phyloP scores from a whole-genome alignment of 2,113 vertebrate genomes.

The Oreotragus oreotragus region DNA sequence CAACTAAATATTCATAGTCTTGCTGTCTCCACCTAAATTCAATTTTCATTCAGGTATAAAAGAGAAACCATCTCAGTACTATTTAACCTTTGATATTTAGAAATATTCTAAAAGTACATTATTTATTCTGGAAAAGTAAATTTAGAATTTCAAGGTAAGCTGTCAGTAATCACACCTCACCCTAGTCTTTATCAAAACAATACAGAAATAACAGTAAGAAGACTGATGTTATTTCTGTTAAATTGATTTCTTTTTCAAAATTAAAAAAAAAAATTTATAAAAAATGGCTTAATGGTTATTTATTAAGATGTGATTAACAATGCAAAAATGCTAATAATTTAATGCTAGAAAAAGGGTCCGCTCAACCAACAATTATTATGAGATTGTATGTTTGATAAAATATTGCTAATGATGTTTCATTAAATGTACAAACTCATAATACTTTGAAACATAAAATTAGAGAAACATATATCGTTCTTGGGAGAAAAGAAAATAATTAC shows the following conservation, averaged over 20 bases:
- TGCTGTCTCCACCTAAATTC: neutral
- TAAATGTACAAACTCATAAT: neutral
- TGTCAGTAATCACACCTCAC: neutral
- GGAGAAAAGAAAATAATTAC: neutral
- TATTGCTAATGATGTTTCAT: neutral
- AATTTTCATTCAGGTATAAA: neutral
- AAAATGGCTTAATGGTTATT: neutral
- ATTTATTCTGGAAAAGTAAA: neutral
- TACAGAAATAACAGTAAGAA: neutral
- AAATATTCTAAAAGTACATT: neutral
- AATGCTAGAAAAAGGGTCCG: neutral
- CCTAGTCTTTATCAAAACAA: constrained; percentile 4
- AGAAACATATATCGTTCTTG: neutral
- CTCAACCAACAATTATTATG: neutral
- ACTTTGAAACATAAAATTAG: neutral
- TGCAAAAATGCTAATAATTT: neutral
- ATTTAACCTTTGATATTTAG: neutral
- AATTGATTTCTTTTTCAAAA: neutral
- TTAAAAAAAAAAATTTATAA: neutral
- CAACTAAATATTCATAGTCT: neutral
- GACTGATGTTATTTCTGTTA: neutral
- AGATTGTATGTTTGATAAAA: neutral
- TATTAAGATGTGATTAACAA: neutral
- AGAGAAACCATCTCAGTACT: neutral
- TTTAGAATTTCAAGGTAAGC: constrained; percentile 7